Conservation (phyloP, 2,888 invertebrate species). For the Matsumyia berberina region DNA sequence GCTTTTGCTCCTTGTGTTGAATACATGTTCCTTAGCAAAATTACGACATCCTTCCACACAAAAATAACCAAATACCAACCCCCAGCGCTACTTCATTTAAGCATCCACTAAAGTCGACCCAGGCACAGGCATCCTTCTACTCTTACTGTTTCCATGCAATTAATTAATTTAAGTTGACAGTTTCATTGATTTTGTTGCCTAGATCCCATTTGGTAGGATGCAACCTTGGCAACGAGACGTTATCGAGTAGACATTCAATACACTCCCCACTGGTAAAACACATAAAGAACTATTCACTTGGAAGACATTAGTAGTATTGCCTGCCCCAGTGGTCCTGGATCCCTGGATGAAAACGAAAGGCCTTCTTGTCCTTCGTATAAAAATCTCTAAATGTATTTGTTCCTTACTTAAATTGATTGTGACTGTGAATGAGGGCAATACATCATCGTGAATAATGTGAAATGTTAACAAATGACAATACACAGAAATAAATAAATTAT, state of each 20-base stretch:
- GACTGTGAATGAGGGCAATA: slow-evolving; percentile 55
- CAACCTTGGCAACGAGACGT: slow-evolving; percentile 55
- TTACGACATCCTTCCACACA: slow-evolving; percentile 3
- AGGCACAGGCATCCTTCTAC: not conserved
- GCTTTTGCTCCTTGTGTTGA: not conserved
- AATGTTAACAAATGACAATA: slow-evolving; percentile 63
- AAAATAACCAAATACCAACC: slow-evolving; percentile 8
- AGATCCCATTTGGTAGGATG: slow-evolving; percentile 51
- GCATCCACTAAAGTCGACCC: slow-evolving; percentile 12
- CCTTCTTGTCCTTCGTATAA: slow-evolving; percentile 48
- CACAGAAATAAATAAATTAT: slow-evolving; percentile 73
- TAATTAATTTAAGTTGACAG: slow-evolving; percentile 75
- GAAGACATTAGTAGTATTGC: slow-evolving; percentile 58
- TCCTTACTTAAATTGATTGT: slow-evolving; percentile 57
- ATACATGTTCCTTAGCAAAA: not conserved
- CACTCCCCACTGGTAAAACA: slow-evolving; percentile 32
- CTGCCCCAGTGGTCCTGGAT: slow-evolving; percentile 11
- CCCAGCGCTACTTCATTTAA: not conserved
- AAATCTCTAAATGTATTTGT: slow-evolving; percentile 47
- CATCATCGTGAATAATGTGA: slow-evolving; percentile 54
- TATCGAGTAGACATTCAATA: slow-evolving; percentile 27
- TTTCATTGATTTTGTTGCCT: slow-evolving; percentile 69
- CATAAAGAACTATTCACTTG: slow-evolving; percentile 44
- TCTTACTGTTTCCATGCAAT: slow-evolving; percentile 61
- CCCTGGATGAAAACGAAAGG: slow-evolving; percentile 35